Conservation (phyloP, 1,140 invertebrate species). For the Bacillus rossius region DNA sequence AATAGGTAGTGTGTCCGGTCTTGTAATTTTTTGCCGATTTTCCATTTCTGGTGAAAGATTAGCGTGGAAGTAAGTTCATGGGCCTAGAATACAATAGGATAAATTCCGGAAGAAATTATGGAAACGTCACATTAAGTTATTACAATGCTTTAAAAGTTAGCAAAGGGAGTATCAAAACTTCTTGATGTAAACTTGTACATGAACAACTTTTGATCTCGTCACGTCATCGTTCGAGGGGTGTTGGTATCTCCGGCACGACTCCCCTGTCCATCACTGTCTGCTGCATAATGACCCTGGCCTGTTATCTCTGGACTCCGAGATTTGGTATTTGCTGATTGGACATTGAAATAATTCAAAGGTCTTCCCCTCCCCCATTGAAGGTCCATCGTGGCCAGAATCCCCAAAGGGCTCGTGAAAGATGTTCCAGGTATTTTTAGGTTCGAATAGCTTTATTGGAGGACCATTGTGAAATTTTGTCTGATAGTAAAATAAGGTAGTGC, state of each 20-base stretch:
- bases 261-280: constrained; percentile 43
- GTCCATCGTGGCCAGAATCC: background rate
- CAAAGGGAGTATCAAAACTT: no score
- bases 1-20: no score
- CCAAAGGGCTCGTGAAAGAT: background rate
- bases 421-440: background rate
- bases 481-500: no score
- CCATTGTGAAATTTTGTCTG: background rate
- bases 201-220: no score
- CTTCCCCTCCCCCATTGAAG: constrained; percentile 4
- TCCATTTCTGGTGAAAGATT: no score
- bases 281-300: constrained; percentile 41
- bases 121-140: no score
- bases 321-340: constrained; percentile 16
- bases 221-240: background rate
- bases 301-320: constrained; percentile 17
- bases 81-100: no score
- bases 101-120: no score
- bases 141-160: no score
- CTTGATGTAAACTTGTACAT: no score
- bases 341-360: constrained; percentile 10
- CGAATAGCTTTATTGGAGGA: background rate
- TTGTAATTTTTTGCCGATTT: no score
- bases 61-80: no score
- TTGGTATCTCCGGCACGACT: constrained; percentile 3